phyloP scores from a whole-genome alignment of 2,888 invertebrate genomes.

The Prosapia bicincta region DNA sequence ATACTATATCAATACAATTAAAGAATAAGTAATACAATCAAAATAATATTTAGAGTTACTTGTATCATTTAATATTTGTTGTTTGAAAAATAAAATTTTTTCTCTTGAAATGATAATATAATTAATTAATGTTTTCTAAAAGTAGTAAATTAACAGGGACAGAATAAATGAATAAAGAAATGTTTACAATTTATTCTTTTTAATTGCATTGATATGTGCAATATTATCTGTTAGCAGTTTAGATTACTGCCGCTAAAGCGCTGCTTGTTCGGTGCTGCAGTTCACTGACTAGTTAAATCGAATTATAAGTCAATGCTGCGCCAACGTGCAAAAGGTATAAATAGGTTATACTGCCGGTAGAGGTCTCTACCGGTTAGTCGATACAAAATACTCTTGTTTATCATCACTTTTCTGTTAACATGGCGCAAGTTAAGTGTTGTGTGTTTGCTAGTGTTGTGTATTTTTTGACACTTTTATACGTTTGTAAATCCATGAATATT shows the following conservation, averaged over 20 bases:
- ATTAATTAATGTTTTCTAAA: too few relatives aligned
- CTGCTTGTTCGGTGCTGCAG: background rate
- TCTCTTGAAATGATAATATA: too few relatives aligned
- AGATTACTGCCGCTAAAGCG: background rate
- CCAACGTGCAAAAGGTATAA: background rate
- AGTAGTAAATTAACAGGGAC: too few relatives aligned
- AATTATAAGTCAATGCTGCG: slow-evolving; percentile 2
- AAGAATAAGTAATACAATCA: too few relatives aligned
- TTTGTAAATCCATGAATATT: slow-evolving; percentile 15
- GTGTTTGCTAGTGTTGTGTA: slow-evolving; percentile 9
- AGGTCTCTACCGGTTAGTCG: background rate
- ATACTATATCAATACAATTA: too few relatives aligned
- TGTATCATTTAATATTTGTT: too few relatives aligned
- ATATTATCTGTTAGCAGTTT: background rate
- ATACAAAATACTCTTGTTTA: background rate
- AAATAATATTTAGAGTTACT: too few relatives aligned
- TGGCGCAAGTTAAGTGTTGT: slow-evolving; percentile 10
- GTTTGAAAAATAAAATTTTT: too few relatives aligned
- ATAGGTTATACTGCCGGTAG: background rate
- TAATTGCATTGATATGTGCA: background rate
- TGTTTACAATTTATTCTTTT: background rate
- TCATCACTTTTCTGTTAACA: slow-evolving; percentile 17
- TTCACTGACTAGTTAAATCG: background rate
- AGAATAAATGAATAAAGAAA: background rate
- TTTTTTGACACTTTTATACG: slow-evolving; percentile 26